Conservation (phyloP, 2,797 vertebrate species). For the Sebastes paucispinis region DNA sequence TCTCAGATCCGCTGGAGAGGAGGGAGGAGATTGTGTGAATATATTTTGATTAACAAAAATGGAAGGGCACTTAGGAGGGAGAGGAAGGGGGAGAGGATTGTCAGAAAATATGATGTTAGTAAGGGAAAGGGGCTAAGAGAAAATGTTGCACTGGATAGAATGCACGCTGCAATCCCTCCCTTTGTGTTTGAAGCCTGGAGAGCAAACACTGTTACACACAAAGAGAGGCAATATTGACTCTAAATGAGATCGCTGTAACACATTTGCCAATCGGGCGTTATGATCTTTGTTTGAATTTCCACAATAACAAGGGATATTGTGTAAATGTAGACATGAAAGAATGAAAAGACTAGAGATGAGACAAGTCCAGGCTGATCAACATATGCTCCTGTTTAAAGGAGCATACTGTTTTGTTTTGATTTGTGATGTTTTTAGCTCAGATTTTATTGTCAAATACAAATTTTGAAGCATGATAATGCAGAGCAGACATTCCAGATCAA, state of each 20-base stretch:
- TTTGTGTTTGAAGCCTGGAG: slow-evolving; percentile 20
- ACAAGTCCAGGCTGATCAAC: neutral
- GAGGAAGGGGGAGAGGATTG: slow-evolving; percentile 45
- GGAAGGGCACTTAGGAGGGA: slow-evolving; percentile 71
- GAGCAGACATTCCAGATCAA: neutral
- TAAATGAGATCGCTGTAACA: neutral
- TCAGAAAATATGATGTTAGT: slow-evolving; percentile 48
- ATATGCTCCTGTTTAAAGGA: neutral
- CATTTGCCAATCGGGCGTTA: neutral
- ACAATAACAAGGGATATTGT: neutral
- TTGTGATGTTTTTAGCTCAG: neutral
- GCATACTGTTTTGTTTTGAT: neutral
- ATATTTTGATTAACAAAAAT: slow-evolving; percentile 82
- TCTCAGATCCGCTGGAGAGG: slow-evolving; percentile 71
- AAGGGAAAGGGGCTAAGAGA: slow-evolving; percentile 34
- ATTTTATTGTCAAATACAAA: neutral
- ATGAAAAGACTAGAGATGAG: neutral
- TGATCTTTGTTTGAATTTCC: neutral
- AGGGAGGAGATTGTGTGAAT: slow-evolving; percentile 77
- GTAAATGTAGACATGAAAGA: neutral
- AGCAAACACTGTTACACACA: slow-evolving; percentile 26
- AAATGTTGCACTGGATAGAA: slow-evolving; percentile 50
- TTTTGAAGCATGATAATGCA: neutral
- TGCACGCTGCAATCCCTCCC: neutral
- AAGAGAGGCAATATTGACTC: slow-evolving; percentile 22